Conservation (phyloP, 2,888 invertebrate species). For the Coremacera marginata region DNA sequence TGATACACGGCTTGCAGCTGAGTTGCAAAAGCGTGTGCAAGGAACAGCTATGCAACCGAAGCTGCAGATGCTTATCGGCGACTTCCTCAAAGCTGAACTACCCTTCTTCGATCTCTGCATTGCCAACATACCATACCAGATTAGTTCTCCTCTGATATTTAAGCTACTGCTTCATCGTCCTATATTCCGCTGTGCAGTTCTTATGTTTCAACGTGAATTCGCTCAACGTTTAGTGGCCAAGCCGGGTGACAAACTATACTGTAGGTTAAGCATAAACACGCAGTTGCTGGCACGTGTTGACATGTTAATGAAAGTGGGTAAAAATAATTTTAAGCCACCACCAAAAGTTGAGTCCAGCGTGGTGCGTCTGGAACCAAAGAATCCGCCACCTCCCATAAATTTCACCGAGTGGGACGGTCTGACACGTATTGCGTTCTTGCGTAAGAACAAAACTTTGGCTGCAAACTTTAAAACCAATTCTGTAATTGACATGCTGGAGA, state of each 20-base stretch:
- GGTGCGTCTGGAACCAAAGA: constrained; percentile 95
- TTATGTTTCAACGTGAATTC: constrained; percentile 99
- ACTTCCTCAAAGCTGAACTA: constrained; percentile 92
- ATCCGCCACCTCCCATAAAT: constrained; percentile 96
- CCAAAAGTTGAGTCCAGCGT: constrained; percentile 99
- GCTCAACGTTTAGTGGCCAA: constrained; percentile 96
- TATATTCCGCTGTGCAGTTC: constrained; percentile 91
- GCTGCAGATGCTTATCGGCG: constrained; percentile 92
- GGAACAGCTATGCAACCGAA: constrained; percentile 90
- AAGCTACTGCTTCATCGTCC: constrained; percentile 90
- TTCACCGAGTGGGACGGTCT: constrained; percentile 99
- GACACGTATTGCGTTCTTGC: constrained; percentile 91
- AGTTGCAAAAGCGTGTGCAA: constrained; percentile 96
- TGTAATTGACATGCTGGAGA: constrained; percentile 86
- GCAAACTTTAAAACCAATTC: constrained; percentile 90
- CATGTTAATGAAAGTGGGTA: constrained; percentile 96
- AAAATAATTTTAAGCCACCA: constrained; percentile 98
- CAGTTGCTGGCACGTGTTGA: constrained; percentile 95
- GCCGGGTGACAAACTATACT: constrained; percentile 97
- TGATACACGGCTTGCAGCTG: constrained; percentile 93
- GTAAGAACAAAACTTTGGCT: constrained; percentile 96
- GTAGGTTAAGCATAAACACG: constrained; percentile 95
- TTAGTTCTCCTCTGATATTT: constrained; percentile 95
- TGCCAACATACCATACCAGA: constrained; percentile 98
- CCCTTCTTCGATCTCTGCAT: constrained; percentile 99